Percentiles rank a stretch among this genome's conserved stretches.
Conservation (phyloP, 2,888 invertebrate genomes). For the Cryptophagus acutangulus region DNA sequence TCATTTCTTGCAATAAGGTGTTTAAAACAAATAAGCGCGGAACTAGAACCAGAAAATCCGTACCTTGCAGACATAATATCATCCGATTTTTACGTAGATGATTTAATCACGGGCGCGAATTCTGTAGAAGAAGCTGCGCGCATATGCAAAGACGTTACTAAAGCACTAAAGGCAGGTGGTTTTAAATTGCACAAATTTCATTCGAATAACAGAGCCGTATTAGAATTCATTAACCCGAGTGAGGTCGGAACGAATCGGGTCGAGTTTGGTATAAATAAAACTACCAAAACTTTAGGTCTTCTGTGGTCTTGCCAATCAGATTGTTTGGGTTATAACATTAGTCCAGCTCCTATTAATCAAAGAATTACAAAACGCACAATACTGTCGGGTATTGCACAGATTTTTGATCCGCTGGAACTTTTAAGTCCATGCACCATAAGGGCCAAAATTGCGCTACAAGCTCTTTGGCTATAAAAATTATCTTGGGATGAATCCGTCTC, state of each 20-base stretch:
- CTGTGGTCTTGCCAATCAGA: slow-evolving; percentile 1
- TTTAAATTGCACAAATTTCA: slow-evolving; percentile 12
- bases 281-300: slow-evolving; percentile 13
- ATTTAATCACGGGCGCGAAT: too few species aligned
- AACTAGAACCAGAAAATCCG: background rate
- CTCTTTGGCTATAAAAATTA: slow-evolving; percentile 15
- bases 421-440: slow-evolving; percentile 13
- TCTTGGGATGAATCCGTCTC: slow-evolving; percentile 12
- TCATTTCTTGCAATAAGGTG: slow-evolving; percentile 11
- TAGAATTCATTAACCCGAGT: background rate
- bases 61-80: too few species aligned
- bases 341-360: background rate
- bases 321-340: background rate
- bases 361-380: slow-evolving; percentile 9
- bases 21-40: slow-evolving; percentile 4
- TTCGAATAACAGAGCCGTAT: slow-evolving; percentile 7
- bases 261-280: slow-evolving; percentile 7
- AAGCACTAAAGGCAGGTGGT: background rate
- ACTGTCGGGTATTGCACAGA: slow-evolving; percentile 12
- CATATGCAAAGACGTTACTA: background rate
- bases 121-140: slow-evolving; percentile 8
- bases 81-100: slow-evolving; percentile 17
- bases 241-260: background rate
- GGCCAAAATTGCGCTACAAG: slow-evolving; percentile 17
- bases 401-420: slow-evolving; percentile 19